Evolutionary conservation across 2,113 vertebrate genomes (phyloP), one percentile per base, ranked within the genome.

Genomic region (Pedionomus torquatus): DNA sequence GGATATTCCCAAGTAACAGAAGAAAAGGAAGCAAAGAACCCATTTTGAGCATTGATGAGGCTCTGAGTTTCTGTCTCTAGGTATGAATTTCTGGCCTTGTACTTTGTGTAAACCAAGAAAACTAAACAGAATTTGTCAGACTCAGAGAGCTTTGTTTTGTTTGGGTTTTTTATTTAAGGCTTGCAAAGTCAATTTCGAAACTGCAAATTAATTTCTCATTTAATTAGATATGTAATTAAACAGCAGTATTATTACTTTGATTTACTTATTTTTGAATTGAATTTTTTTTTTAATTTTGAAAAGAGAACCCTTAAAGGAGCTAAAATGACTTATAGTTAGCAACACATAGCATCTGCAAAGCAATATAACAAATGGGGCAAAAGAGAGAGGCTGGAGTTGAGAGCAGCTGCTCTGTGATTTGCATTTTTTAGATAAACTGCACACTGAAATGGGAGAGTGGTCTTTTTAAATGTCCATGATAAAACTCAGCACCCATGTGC

Each of bases 201-300:
- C 7, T 69, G 13, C 5, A 57, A 87, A 81, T 69, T 78, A 35
- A 85, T 94, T 96, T 94, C 15, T 72, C 39, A 19, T 65, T 96
- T 82, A 95, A 87, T 74, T 95, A 91, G 51, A 74, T 28, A 19
- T 57, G 7, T 87, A 65, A 92, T 95, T 96, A 95, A 87, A 87
- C 26, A 39, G 14, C 39, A 84, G 39, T 77, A 60, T 80, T 90
- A 39, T 93, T 97, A 58, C 78, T 80, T 83, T 69, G 13, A 93
- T 95, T 94, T 95, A 33, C 19, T 94, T 2, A 55, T 63, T 88
- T 94, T 94, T 83, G 2, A 52, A 13, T 65, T 86, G n/a, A n/a
- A n/a, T n/a, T n/a, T n/a, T n/a, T n/a, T n/a, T n/a, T n/a, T n/a
- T n/a, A n/a, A n/a, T n/a, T n/a, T n/a, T n/a, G n/a, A 66, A 83